Evolutionary conservation across 1,140 invertebrate genomes (phyloP).

Genomic region (Bombus waltoni): DNA sequence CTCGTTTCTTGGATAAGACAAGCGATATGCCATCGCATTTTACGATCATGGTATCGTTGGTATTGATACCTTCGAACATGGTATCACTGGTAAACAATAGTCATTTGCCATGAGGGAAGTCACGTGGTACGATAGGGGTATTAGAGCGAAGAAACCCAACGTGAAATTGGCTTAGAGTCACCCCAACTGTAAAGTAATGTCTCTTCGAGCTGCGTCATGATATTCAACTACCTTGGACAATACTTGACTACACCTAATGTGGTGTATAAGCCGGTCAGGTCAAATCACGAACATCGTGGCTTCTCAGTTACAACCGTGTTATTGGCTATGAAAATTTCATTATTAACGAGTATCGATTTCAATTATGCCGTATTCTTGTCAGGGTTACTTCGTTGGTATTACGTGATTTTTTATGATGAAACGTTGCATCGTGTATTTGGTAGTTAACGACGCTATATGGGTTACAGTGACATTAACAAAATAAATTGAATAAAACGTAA

Average conservation of each 20-base stretch:
- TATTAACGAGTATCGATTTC: conserved; percentile 18
- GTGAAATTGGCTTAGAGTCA: conserved; percentile 72
- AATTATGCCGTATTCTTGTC: background rate
- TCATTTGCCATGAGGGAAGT: conserved; percentile 37
- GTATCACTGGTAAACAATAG: conserved; percentile 57
- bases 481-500: background rate
- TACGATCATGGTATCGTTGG: conserved; percentile 56
- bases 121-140: conserved; percentile 62
- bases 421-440: background rate
- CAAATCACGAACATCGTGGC: conserved; percentile 49
- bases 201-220: conserved; percentile 22
- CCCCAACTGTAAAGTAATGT: conserved; percentile 52
- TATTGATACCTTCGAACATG: conserved; percentile 29
- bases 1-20: conserved; percentile 12
- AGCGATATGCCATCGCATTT: conserved; percentile 5
- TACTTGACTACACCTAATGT: conserved; percentile 37
- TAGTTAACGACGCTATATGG: background rate
- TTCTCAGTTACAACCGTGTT: conserved; percentile 17
- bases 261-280: conserved; percentile 19
- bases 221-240: conserved; percentile 48
- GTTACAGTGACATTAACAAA: background rate
- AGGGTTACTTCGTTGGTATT: too few species aligned
- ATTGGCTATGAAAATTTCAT: conserved; percentile 28
- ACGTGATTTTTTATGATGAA: background rate
- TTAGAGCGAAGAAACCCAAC: conserved; percentile 72